These are phyloP conservation scores for Neolamprologus fasciatus DNA, from an alignment of 2,113 vertebrate genomes.

Conservation along the genomic window DNA sequence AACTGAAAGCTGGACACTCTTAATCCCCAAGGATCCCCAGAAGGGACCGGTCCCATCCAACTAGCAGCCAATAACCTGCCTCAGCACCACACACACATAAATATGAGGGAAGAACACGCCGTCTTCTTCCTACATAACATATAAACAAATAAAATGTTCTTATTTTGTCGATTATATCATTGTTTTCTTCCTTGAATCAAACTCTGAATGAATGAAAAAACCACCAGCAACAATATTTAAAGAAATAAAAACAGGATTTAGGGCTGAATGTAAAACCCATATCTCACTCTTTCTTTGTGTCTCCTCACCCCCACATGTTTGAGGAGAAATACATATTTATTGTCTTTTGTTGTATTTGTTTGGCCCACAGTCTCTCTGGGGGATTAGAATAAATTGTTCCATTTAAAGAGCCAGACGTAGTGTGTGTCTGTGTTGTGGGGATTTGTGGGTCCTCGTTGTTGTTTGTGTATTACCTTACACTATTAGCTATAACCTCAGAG, in stretches of 20 bases:
- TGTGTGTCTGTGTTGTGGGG: neutral
- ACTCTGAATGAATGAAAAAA: neutral
- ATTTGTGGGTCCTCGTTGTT: neutral
- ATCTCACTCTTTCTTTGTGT: neutral
- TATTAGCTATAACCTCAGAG: neutral
- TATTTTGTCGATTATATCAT: neutral
- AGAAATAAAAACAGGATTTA: neutral
- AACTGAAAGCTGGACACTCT: rapidly evolving
- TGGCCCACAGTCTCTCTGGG: neutral
- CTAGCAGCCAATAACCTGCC: neutral
- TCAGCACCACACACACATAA: neutral
- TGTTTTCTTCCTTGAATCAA: neutral
- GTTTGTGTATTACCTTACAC: neutral
- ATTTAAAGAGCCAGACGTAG: neutral
- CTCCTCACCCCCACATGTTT: neutral
- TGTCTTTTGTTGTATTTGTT: neutral
- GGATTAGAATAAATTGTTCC: constrained; percentile 1
- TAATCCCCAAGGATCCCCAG: neutral
- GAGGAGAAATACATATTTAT: neutral
- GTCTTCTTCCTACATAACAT: neutral
- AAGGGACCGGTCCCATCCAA: neutral
- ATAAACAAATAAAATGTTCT: neutral
- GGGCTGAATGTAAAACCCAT: neutral
- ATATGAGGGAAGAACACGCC: neutral
- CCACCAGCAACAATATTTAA: neutral